These are phyloP conservation scores for Antrozous pallidus DNA, from an alignment of 2,797 vertebrate species.

Conservation along the genomic window DNA sequence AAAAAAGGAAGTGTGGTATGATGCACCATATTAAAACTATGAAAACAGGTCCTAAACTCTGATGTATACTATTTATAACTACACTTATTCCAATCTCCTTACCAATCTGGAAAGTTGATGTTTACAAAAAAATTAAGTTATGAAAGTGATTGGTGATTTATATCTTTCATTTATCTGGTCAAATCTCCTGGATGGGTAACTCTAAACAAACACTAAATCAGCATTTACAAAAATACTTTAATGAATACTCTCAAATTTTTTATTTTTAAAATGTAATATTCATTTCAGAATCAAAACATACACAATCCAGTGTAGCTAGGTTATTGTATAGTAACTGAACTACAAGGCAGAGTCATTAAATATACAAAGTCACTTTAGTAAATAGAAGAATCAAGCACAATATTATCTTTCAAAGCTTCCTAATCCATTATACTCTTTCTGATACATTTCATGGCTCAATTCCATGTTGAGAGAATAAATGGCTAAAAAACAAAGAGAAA, in stretches of 20 bases:
- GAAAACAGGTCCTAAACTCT: neutral
- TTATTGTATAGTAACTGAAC: neutral
- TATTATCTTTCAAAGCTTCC: neutral
- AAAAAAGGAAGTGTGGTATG: too few relatives aligned
- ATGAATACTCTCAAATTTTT: neutral
- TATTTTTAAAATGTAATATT: neutral
- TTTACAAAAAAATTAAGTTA: neutral
- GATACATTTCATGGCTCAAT: neutral
- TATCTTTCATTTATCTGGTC: too few relatives aligned
- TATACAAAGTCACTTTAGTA: neutral
- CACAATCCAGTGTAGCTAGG: neutral
- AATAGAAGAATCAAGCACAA: neutral
- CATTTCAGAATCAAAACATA: neutral
- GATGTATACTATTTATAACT: neutral
- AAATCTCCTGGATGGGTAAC: too few relatives aligned
- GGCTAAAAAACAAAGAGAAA: neutral
- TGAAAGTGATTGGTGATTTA: too few relatives aligned
- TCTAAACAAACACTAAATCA: neutral
- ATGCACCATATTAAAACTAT: neutral
- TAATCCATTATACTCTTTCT: neutral
- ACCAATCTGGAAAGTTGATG: neutral
- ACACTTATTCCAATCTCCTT: neutral
- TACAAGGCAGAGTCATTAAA: neutral
- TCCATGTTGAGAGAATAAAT: neutral
- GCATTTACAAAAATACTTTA: neutral